Percentiles rank a stretch among this genome's conserved stretches.
phyloP scores from a whole-genome alignment of 2,888 invertebrate genomes.

The Protonemura montana region DNA sequence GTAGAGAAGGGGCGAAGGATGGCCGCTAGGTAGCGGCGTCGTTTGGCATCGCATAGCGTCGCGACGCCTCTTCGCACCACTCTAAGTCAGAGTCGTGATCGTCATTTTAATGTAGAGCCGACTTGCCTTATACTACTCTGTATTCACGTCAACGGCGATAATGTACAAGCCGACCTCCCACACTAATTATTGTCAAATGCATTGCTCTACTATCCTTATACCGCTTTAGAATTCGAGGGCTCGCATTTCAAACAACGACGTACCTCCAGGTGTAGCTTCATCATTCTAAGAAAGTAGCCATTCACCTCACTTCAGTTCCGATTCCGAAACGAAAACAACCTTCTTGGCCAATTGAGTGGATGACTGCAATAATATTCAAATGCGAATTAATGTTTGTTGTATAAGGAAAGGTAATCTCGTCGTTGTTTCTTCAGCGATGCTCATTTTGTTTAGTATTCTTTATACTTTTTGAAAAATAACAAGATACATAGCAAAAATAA shows the following conservation, averaged over 20 bases:
- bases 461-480: no score
- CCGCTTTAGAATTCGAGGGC: background rate
- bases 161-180: constrained; percentile 12
- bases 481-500: no score
- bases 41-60: constrained; percentile 25
- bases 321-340: no score
- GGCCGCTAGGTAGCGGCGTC: constrained; percentile 1
- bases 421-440: no score
- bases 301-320: no score
- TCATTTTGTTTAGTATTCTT: no score
- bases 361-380: no score
- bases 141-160: constrained; percentile 26
- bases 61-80: constrained; percentile 28
- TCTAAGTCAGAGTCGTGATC: constrained; percentile 17
- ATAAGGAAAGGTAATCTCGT: no score
- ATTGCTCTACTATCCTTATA: constrained; percentile 1
- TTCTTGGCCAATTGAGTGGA: no score
- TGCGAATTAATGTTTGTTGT: no score
- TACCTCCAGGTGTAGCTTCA: no score
- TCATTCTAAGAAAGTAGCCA: no score
- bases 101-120: constrained; percentile 10
- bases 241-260: background rate
- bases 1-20: background rate
- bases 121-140: background rate
- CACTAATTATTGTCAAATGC: constrained; percentile 32